These are phyloP conservation scores for Bombus soroeensis DNA, from an alignment of 1,140 invertebrate species.

Conservation along the genomic window DNA sequence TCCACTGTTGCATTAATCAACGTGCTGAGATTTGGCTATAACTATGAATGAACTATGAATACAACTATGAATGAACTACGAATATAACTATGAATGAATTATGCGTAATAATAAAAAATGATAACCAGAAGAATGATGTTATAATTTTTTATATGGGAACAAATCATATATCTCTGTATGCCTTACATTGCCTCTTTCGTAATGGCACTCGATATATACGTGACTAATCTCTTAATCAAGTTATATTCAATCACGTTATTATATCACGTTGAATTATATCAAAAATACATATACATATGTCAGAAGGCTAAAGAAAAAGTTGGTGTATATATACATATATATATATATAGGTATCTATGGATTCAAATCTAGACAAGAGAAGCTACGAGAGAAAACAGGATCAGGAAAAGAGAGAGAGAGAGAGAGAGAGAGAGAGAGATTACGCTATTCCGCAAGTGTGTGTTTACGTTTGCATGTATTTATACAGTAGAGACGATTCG, in stretches of 20 bases:
- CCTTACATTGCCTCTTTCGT: not conserved
- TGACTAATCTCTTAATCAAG: constrained; percentile 52
- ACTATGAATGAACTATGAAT: too few relatives aligned
- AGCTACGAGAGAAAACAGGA: not conserved
- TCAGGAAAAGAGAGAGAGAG: not conserved
- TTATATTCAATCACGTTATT: too few relatives aligned
- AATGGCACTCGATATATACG: constrained; percentile 49
- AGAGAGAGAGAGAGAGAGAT: not conserved
- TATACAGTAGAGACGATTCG: constrained; percentile 29
- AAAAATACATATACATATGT: not conserved
- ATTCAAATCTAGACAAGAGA: not conserved
- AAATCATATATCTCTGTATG: not conserved
- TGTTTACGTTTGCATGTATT: constrained; percentile 13
- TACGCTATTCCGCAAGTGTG: not conserved
- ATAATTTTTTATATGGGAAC: not conserved
- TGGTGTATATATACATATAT: too few relatives aligned
- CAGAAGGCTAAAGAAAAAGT: not conserved
- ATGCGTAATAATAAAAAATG: not conserved
- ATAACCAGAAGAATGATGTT: not conserved
- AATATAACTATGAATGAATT: too few relatives aligned
- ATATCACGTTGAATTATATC: not conserved
- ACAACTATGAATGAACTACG: too few relatives aligned
- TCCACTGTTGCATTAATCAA: too few relatives aligned
- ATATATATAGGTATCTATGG: too few relatives aligned
- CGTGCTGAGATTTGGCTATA: too few relatives aligned